Conservation (phyloP, 2,888 invertebrate species). For the Conus canariensis region DNA sequence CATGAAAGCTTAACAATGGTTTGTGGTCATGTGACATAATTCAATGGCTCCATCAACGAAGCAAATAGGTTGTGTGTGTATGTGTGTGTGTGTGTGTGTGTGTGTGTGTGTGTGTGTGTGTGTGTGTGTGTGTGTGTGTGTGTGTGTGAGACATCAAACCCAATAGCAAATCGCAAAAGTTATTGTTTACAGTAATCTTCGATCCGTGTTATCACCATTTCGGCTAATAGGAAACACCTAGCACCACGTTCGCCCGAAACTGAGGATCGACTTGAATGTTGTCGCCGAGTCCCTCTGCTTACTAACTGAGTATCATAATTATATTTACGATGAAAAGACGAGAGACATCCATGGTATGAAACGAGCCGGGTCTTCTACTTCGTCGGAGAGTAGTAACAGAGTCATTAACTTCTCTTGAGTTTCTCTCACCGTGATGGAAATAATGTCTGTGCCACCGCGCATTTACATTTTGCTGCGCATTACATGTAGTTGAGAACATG, state of each 20-base stretch:
- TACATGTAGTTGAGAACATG: neutral
- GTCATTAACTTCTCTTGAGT: neutral
- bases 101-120: no score
- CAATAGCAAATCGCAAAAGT: no score
- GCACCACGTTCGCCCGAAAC: neutral
- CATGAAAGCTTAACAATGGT: no score
- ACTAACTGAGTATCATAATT: neutral
- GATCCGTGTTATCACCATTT: no score
- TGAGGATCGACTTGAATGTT: neutral
- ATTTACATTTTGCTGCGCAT: neutral
- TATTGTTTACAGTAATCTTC: no score
- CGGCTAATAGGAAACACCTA: neutral
- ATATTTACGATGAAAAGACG: neutral
- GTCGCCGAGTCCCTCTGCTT: no score
- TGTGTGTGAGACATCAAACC: neutral
- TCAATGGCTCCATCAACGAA: no score
- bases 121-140: no score
- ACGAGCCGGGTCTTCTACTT: neutral
- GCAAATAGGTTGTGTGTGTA: no score
- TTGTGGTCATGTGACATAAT: no score
- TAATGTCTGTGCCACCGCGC: neutral
- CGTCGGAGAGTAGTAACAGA: no score
- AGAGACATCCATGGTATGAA: neutral
- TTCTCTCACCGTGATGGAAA: neutral
- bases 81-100: neutral